Base-by-base conservation (phyloP, 1,140 invertebrate genomes). In the Papilio glaucus region DNA sequence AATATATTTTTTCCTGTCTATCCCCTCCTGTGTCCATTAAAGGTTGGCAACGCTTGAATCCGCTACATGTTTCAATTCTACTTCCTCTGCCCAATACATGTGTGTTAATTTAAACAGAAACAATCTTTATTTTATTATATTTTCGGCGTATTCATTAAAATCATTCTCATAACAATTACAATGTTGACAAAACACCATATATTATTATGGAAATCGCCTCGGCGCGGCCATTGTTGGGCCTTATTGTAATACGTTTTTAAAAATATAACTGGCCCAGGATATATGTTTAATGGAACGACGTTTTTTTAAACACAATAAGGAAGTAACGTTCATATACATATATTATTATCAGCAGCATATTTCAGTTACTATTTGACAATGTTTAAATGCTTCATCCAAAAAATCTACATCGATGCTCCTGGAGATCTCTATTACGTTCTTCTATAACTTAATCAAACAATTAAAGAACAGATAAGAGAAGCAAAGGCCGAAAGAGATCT, bases 81-180 rank as follows among this genome's bases (percentile, higher is more conserved):
- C 12, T 39, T 39, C 8, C 38, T 39, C 2, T 39, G 4, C n/a
- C n/a, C 4, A 41, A 12, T 41, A 41, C 13, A 13, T 13, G 10
- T 41, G 10, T 13, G 10, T 1, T 6, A 45, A 18, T 49, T 8
- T 12, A 26, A 53, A 53, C 49, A 18, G 21, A 53, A 53, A 53
- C 8, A 53, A 24, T 24, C 18, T 53, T 53, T 53, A 24, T 24
- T 53, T 53, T 53, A 45, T 53, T 41, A 41, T 24, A 18, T 53
- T 53, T 53, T 53, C 49, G 49, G 49, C 9, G n/a, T 8, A 53
- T 53, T 53, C 49, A 53, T 53, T 53, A 26, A 53, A 53, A 53
- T 24, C 1, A 10, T 53, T 53, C 49, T 21, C 49, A 53, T 53
- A 53, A 53, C 21, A 53, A 53, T 53, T 24, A 15, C 6, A 21